Conservation (phyloP, 2,888 invertebrate genomes). For the Dynastes maya region DNA sequence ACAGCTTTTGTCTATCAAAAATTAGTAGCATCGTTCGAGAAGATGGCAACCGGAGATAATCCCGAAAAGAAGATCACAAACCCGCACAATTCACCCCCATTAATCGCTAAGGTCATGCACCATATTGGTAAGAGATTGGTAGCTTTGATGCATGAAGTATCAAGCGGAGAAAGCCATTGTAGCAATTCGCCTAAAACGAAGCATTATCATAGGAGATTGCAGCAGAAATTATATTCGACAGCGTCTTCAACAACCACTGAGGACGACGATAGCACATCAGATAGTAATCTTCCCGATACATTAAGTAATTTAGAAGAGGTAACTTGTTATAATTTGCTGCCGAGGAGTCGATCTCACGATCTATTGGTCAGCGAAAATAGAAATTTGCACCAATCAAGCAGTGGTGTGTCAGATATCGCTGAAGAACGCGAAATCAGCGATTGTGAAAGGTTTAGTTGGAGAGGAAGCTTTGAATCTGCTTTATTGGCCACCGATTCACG, state of each 20-base stretch:
- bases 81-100: conserved; percentile 83
- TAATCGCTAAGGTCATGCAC: conserved; percentile 93
- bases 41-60: conserved; percentile 77
- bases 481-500: conserved; percentile 89
- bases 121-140: conserved; percentile 91
- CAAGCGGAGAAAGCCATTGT: conserved; percentile 79
- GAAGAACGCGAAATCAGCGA: conserved; percentile 86
- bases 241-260: conserved; percentile 78
- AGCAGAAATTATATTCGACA: conserved; percentile 74
- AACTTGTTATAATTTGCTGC: conserved; percentile 74
- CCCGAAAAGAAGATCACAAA: conserved; percentile 68
- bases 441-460: conserved; percentile 92
- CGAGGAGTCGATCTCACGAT: conserved; percentile 88
- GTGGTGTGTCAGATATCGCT: conserved; percentile 73
- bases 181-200: conserved; percentile 76
- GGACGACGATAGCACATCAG: conserved; percentile 83
- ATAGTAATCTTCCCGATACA: conserved; percentile 70
- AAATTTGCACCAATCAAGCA: conserved; percentile 70
- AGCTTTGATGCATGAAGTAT: conserved; percentile 93
- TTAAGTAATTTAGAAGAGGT: conserved; percentile 70
- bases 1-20: conserved; percentile 91
- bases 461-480: conserved; percentile 94
- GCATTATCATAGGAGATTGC: conserved; percentile 74
- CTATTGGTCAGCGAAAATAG: conserved; percentile 78
- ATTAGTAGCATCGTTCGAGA: conserved; percentile 87